phyloP scores from a whole-genome alignment of 2,797 vertebrate species.

The Muscicapa striata region DNA sequence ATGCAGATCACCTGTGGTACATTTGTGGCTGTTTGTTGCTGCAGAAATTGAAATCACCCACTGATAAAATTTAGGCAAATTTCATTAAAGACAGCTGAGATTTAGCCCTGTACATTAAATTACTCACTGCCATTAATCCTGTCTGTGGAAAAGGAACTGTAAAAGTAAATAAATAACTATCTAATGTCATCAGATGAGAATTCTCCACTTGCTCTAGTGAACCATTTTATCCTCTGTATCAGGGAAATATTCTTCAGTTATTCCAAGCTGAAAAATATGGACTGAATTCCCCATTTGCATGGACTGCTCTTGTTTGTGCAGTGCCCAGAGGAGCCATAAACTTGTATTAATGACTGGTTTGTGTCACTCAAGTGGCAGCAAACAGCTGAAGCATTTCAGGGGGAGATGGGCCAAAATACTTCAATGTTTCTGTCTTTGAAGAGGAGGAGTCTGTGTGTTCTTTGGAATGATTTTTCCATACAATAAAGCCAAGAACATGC shows the following conservation, averaged over 20 bases:
- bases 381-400: slow-evolving; percentile 23
- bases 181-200: neutral
- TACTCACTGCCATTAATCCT: neutral
- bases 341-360: slow-evolving; percentile 10
- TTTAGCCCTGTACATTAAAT: neutral
- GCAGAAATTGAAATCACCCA: neutral
- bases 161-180: slow-evolving; percentile 18
- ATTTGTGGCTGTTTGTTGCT: neutral
- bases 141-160: neutral
- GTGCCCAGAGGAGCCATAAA: slow-evolving; percentile 40
- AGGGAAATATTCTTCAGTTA: neutral
- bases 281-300: neutral
- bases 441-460: slow-evolving; percentile 23
- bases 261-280: neutral
- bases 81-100: neutral
- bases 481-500: slow-evolving; percentile 12
- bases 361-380: slow-evolving; percentile 45
- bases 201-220: neutral
- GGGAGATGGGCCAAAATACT: neutral
- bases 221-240: neutral
- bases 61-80: neutral
- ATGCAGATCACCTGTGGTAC: neutral
- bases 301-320: neutral
- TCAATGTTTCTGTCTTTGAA: slow-evolving; percentile 2
- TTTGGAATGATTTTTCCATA: slow-evolving; percentile 24